These are phyloP conservation scores for Oryctes rhinoceros DNA, from an alignment of 1,140 invertebrate species.

Conservation along the genomic window DNA sequence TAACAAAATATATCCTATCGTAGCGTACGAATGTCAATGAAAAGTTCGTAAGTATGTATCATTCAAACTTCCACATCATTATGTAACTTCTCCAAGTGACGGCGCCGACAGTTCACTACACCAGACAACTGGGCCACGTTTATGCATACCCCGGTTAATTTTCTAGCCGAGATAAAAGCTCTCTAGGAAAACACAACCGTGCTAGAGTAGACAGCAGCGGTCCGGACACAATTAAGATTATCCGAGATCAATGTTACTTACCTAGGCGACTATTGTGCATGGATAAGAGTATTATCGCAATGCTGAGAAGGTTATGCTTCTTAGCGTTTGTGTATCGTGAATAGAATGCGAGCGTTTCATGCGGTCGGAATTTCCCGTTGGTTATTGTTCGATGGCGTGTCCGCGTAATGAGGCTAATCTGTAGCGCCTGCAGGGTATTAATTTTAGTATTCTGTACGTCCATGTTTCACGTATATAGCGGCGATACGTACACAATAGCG, in stretches of 20 bases:
- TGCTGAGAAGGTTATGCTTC: background rate
- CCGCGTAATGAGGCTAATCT: constrained; percentile 17
- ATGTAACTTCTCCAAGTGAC: too few relatives aligned
- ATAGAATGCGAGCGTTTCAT: background rate
- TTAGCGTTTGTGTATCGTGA: background rate
- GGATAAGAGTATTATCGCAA: background rate
- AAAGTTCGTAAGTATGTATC: too few relatives aligned
- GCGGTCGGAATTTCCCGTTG: background rate
- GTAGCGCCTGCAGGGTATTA: background rate
- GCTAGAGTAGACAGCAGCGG: too few relatives aligned
- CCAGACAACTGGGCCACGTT: too few relatives aligned
- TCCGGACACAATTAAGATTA: background rate
- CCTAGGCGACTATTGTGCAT: background rate
- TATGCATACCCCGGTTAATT: too few relatives aligned
- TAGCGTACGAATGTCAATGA: too few relatives aligned
- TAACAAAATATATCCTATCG: too few relatives aligned
- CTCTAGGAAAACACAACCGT: too few relatives aligned
- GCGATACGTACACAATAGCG: too few relatives aligned
- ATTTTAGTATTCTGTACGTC: background rate
- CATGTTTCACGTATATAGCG: background rate
- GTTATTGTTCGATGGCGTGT: constrained; percentile 24
- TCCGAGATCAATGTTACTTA: background rate
- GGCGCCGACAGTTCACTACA: too few relatives aligned
- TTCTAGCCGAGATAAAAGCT: too few relatives aligned
- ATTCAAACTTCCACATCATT: too few relatives aligned